phyloP scores from a whole-genome alignment of 2,797 vertebrate genomes.

The Tauraco hartlaubi region DNA sequence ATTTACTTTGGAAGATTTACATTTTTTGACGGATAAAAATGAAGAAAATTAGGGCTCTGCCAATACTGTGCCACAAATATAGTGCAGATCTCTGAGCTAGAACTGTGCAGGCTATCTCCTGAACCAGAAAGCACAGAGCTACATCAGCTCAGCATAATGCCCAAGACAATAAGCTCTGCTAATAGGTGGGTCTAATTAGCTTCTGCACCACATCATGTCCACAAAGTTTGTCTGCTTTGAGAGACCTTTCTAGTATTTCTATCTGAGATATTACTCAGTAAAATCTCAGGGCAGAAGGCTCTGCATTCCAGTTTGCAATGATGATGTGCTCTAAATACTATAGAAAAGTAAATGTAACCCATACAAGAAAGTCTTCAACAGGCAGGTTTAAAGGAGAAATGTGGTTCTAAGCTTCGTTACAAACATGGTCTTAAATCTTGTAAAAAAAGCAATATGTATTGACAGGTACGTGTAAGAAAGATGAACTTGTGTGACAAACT shows the following conservation, averaged over 20 bases:
- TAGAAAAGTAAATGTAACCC: neutral
- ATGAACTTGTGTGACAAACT: neutral
- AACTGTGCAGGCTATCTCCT: neutral
- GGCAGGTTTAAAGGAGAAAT: neutral
- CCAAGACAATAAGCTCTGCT: neutral
- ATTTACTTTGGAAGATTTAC: neutral
- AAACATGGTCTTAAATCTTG: neutral
- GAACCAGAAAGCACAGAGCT: neutral
- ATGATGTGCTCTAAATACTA: neutral
- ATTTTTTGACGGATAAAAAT: neutral
- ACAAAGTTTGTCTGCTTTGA: neutral
- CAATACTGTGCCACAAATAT: neutral
- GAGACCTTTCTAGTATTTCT: neutral
- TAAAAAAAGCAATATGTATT: neutral
- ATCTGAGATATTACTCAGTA: neutral
- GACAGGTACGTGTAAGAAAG: neutral
- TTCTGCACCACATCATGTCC: neutral
- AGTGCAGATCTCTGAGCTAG: neutral
- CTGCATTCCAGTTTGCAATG: neutral
- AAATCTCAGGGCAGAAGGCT: neutral
- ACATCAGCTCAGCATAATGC: neutral
- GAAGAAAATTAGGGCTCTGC: neutral
- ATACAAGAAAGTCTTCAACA: neutral
- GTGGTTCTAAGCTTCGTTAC: neutral
- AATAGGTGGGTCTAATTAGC: neutral